phyloP scores from a whole-genome alignment of 2,797 vertebrate genomes.

The Pantherophis vulpinus region DNA sequence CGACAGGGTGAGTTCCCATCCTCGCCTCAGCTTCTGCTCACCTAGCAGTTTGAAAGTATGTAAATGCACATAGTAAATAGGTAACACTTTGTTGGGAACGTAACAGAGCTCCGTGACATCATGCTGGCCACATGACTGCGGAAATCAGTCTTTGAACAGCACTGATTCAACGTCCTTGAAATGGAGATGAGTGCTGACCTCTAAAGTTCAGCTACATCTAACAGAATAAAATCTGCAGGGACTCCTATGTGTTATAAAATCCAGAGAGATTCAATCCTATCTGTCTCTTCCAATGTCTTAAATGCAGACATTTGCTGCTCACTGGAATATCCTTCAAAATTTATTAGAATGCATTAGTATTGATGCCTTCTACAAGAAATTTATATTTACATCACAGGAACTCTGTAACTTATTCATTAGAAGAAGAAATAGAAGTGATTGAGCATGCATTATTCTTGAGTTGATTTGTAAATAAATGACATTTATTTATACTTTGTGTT shows the following conservation, averaged over 20 bases:
- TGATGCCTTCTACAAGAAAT: background rate
- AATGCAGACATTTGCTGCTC: background rate
- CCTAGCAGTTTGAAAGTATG: background rate
- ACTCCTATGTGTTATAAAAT: background rate
- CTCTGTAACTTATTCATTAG: background rate
- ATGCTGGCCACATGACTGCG: background rate
- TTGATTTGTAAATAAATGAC: background rate
- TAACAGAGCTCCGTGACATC: background rate
- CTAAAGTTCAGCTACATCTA: background rate
- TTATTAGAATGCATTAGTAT: background rate
- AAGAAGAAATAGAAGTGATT: background rate
- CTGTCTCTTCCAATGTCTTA: background rate
- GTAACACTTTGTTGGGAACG: background rate
- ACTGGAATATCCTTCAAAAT: background rate
- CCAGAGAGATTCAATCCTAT: background rate
- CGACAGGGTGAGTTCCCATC: background rate
- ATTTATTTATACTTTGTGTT: background rate
- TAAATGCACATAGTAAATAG: background rate
- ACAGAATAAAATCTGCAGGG: background rate
- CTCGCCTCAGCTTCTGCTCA: background rate
- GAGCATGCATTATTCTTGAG: background rate
- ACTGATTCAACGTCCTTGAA: background rate
- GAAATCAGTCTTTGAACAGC: rapidly evolving
- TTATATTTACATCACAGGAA: background rate
- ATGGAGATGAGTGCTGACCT: background rate